Evolutionary conservation across 2,113 vertebrate genomes (phyloP).

Genomic region (Trematocara unimaculatum): DNA sequence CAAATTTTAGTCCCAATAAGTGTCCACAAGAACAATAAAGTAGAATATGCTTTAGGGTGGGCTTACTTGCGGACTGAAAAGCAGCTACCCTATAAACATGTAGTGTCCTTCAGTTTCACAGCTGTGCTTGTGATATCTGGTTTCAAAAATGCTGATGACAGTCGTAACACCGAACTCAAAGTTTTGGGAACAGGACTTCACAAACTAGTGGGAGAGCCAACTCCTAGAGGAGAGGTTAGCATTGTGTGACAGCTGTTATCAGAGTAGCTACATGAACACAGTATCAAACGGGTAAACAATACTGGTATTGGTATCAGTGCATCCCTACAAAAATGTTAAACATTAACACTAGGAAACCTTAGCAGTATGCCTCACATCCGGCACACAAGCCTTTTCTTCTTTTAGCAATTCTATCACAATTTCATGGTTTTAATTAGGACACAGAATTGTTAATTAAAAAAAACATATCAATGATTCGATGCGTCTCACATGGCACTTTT

Average conservation of each 20-base stretch:
- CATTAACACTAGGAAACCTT: neutral
- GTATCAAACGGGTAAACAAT: neutral
- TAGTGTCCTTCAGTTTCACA: neutral
- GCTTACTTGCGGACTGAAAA: neutral
- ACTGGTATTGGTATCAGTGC: neutral
- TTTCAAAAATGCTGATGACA: neutral
- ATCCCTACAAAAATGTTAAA: neutral
- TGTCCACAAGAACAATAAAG: neutral
- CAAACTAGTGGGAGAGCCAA: neutral
- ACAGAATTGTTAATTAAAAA: neutral
- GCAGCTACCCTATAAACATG: neutral
- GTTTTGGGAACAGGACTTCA: neutral
- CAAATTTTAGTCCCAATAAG: neutral
- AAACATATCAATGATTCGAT: neutral
- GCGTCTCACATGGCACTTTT: slow-evolving; percentile 18
- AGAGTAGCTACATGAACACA: neutral
- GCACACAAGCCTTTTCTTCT: neutral
- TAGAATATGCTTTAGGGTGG: neutral
- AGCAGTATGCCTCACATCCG: neutral
- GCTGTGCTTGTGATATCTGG: neutral
- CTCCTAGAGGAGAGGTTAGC: neutral
- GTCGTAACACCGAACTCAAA: neutral
- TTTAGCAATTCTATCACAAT: neutral
- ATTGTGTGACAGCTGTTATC: neutral
- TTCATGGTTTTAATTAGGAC: neutral